Evolutionary conservation across 2,797 vertebrate genomes (phyloP).

Genomic region (Florisuga fusca): DNA sequence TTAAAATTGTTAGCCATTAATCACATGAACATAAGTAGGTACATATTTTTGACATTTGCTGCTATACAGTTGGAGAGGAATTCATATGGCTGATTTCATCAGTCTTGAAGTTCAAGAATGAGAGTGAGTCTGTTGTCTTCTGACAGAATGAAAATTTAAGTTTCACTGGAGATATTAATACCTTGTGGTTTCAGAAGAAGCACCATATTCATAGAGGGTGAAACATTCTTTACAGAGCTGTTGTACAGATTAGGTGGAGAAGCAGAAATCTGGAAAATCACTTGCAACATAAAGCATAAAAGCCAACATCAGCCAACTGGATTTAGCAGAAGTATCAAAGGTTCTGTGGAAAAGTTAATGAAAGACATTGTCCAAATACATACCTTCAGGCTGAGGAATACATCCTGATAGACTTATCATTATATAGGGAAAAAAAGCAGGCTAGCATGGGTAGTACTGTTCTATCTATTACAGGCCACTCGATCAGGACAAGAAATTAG

Average conservation of each 20-base stretch:
- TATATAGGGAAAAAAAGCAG: neutral
- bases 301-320: neutral
- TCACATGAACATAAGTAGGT: neutral
- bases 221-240: neutral
- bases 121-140: neutral
- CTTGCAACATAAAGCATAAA: neutral
- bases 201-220: neutral
- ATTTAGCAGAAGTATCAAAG: neutral
- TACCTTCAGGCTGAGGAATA: neutral
- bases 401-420: neutral
- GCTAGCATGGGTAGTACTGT: no score
- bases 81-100: neutral
- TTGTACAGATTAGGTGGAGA: accelerated
- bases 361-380: neutral
- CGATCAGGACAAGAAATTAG: no score
- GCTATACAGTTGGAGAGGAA: neutral
- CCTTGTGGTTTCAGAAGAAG: neutral
- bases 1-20: neutral
- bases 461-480: no score
- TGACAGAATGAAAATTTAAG: neutral
- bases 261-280: neutral
- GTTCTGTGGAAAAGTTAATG: neutral
- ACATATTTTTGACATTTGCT: neutral
- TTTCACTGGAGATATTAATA: neutral
- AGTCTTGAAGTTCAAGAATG: neutral